Base-by-base conservation (phyloP, 2,888 invertebrate species). In the Thysanoteuthis rhombus region DNA sequence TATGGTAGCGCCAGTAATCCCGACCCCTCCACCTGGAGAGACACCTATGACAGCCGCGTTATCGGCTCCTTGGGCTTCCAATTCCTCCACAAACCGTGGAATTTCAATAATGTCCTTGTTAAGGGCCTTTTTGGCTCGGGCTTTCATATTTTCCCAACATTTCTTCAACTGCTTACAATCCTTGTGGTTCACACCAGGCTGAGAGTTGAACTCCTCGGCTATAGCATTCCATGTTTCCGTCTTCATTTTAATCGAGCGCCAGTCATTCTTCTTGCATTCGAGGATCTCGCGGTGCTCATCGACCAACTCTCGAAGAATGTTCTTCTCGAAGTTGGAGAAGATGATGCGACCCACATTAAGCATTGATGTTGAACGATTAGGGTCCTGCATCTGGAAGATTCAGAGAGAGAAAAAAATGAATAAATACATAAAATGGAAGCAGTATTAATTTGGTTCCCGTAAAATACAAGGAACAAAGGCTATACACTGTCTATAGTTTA, bases 131-230 rank as follows among this genome's bases (percentile, higher is more conserved):
- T 93, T 93, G 5, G 93, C 58, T 28, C 93, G 36, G 0, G 89
- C 89, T n/a, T 93, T 93, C 89, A 93, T 93, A 40, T 93, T 93
- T 32, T 93, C 93, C 93, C 93, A 93, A 22, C 93, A 93, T 89
- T 93, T 93, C 28, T 93, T 93, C 25, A 93, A 28, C 39, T 93
- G 93, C 25, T 93, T 93, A 40, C 40, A 42, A 28, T 75, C 89
- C 39, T 52, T 75, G 28, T 75, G 75, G n/a, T 40, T 42, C 19
- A 93, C 93, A 16, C 93, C 93, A 32, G 40, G 40, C 28, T 93
- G 93, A 6, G 93, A 93, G 58, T 93, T 93, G 89, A 93, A 93
- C 38, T 93, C 93, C 39, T 52, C 93, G 16, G 93, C 75, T 25
- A 93, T 42, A 6, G 75, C 40, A 4, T 89, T 52, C 93, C 93